phyloP scores from a whole-genome alignment of 2,888 invertebrate species.

The Phrixothrix hirtus region DNA sequence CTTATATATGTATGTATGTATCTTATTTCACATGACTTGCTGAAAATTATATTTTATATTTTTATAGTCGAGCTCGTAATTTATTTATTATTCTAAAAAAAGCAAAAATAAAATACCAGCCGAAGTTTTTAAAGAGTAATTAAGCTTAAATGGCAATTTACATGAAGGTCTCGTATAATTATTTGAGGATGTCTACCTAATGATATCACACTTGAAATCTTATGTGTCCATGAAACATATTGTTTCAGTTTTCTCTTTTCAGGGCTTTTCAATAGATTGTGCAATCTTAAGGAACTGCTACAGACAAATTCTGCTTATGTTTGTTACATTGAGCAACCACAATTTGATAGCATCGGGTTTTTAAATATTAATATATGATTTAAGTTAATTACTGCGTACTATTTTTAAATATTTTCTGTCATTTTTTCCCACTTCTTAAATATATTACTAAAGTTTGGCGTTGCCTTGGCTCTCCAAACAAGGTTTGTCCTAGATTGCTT shows the following conservation, averaged over 20 bases:
- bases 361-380: too few species aligned
- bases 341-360: too few species aligned
- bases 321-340: neutral
- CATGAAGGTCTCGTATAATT: too few species aligned
- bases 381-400: too few species aligned
- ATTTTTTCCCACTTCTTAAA: too few species aligned
- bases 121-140: neutral
- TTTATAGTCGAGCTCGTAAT: neutral
- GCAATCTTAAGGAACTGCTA: neutral
- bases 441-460: too few species aligned
- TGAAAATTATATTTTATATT: too few species aligned
- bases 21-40: neutral
- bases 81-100: neutral
- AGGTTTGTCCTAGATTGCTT: too few species aligned
- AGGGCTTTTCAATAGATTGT: neutral
- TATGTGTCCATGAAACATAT: neutral
- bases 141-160: too few species aligned
- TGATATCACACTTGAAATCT: neutral
- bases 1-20: neutral
- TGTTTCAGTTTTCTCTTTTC: neutral
- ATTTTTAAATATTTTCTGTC: too few species aligned
- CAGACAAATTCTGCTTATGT: neutral
- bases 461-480: too few species aligned
- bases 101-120: neutral
- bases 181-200: neutral